Evolutionary conservation across 2,888 invertebrate genomes (phyloP).

Genomic region (Watsonalla binaria): DNA sequence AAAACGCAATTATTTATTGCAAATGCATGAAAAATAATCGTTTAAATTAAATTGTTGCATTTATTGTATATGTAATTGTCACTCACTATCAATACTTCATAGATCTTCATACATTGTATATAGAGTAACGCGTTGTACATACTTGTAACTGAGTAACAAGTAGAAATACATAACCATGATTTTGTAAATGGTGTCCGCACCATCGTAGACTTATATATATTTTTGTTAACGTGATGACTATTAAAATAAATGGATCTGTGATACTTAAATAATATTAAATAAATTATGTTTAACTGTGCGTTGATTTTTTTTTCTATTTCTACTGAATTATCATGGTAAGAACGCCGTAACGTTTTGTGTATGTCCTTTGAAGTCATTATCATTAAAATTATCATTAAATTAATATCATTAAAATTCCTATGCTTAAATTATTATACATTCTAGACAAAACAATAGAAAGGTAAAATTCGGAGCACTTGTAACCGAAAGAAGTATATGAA

Average conservation of each 20-base stretch:
- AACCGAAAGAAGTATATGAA: too few relatives aligned
- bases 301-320: conserved; percentile 27
- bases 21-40: too few relatives aligned
- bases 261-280: conserved; percentile 78
- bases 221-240: conserved; percentile 77
- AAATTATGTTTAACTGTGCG: conserved; percentile 78
- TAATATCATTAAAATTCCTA: too few relatives aligned
- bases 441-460: too few relatives aligned
- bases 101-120: conserved; percentile 48
- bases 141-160: conserved; percentile 46
- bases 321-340: conserved; percentile 4
- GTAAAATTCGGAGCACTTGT: too few relatives aligned
- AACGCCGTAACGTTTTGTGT: too few relatives aligned
- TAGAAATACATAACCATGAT: conserved; percentile 40
- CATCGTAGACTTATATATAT: conserved; percentile 71
- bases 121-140: conserved; percentile 65
- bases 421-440: too few relatives aligned
- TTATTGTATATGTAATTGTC: neutral
- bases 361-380: too few relatives aligned
- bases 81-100: neutral
- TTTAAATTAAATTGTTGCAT: too few relatives aligned
- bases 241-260: conserved; percentile 78
- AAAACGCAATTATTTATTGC: too few relatives aligned
- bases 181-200: conserved; percentile 59
- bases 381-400: too few relatives aligned